A percentile compares a stretch with the other conserved stretches of the same genome.
Conservation (phyloP, 1,140 invertebrate genomes). For the Gerris buenoi region DNA sequence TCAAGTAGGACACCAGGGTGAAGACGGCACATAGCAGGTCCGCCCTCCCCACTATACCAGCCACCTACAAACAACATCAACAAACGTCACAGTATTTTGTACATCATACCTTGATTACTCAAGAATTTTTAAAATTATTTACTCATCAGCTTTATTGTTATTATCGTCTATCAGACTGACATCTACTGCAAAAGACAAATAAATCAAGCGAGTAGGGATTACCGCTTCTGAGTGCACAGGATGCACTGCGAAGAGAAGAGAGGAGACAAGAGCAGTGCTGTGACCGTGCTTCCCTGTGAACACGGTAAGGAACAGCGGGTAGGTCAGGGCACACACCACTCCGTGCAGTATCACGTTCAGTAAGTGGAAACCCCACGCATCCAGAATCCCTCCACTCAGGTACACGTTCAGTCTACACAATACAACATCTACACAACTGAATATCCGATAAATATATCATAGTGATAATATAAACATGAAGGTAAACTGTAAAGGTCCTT, state of each 20-base stretch:
- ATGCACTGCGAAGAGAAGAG: constrained; percentile 72
- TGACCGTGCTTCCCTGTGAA: constrained; percentile 25
- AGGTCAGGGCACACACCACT: constrained; percentile 32
- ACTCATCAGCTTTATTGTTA: neutral
- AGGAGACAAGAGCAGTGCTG: constrained; percentile 39
- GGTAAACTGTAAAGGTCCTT: no score
- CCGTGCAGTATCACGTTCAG: constrained; percentile 23
- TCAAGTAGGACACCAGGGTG: constrained; percentile 53
- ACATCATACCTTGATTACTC: constrained; percentile 5
- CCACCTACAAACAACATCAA: constrained; percentile 36
- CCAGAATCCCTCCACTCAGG: constrained; percentile 19
- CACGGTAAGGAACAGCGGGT: constrained; percentile 38
- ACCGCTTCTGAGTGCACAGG: constrained; percentile 60
- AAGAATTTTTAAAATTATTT: constrained; percentile 2
- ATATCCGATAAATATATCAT: neutral
- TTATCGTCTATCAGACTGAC: neutral
- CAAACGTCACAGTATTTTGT: no score
- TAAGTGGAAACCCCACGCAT: constrained; percentile 42
- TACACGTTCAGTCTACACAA: constrained; percentile 21
- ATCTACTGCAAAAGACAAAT: neutral
- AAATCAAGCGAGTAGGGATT: no score
- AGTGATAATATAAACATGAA: neutral
- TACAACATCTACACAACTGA: neutral
- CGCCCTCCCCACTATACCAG: constrained; percentile 57
- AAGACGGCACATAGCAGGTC: constrained; percentile 66